Evolutionary conservation across 2,888 invertebrate species (phyloP).

Genomic region (Lasius fuliginosus): DNA sequence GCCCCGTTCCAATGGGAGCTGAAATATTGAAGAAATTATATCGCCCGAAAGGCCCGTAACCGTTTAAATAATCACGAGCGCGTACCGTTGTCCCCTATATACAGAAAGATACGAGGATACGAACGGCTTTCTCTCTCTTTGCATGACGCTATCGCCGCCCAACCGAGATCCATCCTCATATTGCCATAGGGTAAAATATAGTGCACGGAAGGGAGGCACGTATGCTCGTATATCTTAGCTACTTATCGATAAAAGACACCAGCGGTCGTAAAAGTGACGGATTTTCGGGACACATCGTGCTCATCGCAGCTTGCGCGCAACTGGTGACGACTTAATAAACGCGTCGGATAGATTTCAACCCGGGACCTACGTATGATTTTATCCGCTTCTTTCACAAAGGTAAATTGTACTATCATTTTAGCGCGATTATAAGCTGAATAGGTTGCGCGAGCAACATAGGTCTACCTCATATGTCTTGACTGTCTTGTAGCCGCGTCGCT

Average conservation of each 20-base stretch:
- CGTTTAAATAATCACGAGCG: slow-evolving; percentile 78
- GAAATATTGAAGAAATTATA: slow-evolving; percentile 83
- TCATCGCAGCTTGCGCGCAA: slow-evolving; percentile 30
- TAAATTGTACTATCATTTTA: background rate
- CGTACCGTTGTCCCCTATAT: slow-evolving; percentile 22
- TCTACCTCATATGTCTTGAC: slow-evolving; percentile 56
- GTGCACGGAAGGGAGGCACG: slow-evolving; percentile 52
- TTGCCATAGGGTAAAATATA: slow-evolving; percentile 33
- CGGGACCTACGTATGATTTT: background rate
- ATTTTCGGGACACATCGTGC: slow-evolving; percentile 32
- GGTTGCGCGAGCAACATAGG: slow-evolving; percentile 18
- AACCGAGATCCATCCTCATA: slow-evolving; percentile 33
- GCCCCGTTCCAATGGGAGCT: slow-evolving; percentile 78
- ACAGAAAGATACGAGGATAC: slow-evolving; percentile 33
- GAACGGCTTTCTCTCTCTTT: slow-evolving; percentile 42
- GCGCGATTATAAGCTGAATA: slow-evolving; percentile 14
- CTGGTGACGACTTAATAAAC: slow-evolving; percentile 51
- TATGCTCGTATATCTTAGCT: slow-evolving; percentile 33
- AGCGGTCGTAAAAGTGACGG: slow-evolving; percentile 53
- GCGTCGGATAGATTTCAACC: slow-evolving; percentile 12
- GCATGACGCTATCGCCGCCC: background rate
- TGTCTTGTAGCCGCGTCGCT: slow-evolving; percentile 52
- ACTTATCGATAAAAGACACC: slow-evolving; percentile 51
- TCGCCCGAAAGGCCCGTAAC: slow-evolving; percentile 78
- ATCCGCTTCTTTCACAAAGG: background rate